These are phyloP conservation scores for Petrocephalus schoutedeni DNA, from an alignment of 2,797 vertebrate species.

Conservation along the genomic window DNA sequence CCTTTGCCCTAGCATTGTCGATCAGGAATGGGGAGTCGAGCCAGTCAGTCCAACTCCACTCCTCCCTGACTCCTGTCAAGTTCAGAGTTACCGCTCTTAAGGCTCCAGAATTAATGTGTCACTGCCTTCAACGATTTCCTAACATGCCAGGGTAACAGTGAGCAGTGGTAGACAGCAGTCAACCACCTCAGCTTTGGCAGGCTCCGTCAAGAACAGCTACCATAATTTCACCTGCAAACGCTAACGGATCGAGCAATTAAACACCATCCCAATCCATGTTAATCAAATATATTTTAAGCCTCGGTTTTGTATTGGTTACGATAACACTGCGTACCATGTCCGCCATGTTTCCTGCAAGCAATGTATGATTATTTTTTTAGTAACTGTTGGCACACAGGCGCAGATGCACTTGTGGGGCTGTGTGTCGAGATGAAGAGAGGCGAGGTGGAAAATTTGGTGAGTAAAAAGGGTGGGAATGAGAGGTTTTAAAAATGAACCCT, in stretches of 20 bases:
- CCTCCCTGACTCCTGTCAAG: conserved; percentile 1
- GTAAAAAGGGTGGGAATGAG: background rate
- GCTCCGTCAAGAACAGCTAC: background rate
- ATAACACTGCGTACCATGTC: background rate
- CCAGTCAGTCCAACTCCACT: background rate
- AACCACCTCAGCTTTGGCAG: background rate
- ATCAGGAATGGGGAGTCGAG: background rate
- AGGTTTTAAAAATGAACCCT: conserved; percentile 15
- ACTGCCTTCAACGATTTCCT: conserved; percentile 6
- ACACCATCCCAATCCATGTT: background rate
- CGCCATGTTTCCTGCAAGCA: background rate
- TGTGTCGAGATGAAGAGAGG: background rate
- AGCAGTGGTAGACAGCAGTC: background rate
- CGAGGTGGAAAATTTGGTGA: background rate
- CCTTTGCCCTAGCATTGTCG: background rate
- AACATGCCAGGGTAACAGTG: background rate
- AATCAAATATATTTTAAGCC: background rate
- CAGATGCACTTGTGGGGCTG: background rate
- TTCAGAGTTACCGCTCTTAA: conserved; percentile 16
- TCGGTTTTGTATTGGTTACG: background rate
- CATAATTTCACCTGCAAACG: background rate
- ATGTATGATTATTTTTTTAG: background rate
- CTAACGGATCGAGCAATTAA: background rate
- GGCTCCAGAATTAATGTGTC: conserved; percentile 18
- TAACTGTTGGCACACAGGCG: background rate